Percentiles rank a stretch among this genome's conserved stretches.
These are phyloP conservation scores for Falco rusticolus DNA, from an alignment of 2,797 vertebrate genomes.

Conservation along the genomic window DNA sequence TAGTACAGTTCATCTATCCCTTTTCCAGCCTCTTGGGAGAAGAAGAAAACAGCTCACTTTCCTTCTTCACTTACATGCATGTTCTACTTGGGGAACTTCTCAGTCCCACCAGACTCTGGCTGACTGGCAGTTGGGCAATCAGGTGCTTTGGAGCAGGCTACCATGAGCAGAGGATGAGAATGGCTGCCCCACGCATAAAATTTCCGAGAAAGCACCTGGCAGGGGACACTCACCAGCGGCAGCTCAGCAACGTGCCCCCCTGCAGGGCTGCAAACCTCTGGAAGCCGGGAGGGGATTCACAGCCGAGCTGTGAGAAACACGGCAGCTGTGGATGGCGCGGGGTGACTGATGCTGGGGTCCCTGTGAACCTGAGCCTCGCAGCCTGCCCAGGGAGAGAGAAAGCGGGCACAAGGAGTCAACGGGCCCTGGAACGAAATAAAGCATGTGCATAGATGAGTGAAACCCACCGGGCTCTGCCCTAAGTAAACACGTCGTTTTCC, in stretches of 20 bases:
- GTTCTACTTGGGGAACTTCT: neutral
- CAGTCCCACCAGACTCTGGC: rapidly evolving
- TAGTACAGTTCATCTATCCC: neutral
- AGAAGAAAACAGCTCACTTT: neutral
- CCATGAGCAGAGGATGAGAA: neutral
- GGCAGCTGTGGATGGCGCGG: rapidly evolving
- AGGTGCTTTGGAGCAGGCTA: neutral
- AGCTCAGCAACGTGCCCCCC: neutral
- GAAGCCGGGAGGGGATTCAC: neutral
- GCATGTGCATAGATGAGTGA: rapidly evolving
- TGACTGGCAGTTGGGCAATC: neutral
- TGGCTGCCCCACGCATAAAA: rapidly evolving
- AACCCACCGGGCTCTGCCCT: neutral
- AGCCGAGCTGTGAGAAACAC: neutral
- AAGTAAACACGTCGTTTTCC: neutral
- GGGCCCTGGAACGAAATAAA: no score
- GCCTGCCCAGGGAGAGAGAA: no score
- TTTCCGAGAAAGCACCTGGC: neutral
- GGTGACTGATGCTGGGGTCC: no score
- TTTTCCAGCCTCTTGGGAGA: neutral
- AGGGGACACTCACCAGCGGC: no score
- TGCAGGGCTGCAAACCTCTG: neutral
- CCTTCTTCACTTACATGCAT: neutral
- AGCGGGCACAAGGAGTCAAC: no score
- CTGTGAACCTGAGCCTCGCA: no score